Evolutionary conservation across 2,888 invertebrate species (phyloP).

Genomic region (Tipula lateralis): DNA sequence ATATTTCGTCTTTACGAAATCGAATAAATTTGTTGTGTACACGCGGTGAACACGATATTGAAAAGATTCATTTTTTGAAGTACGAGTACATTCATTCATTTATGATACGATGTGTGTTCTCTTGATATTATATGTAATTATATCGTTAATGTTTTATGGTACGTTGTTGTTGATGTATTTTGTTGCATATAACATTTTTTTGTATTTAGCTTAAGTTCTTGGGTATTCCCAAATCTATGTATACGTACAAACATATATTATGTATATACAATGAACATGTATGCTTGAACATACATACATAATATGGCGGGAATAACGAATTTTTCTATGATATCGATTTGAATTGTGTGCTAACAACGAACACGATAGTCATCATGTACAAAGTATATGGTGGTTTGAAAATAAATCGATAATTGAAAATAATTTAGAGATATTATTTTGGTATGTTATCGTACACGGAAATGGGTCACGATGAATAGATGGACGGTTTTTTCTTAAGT

Average conservation of each 20-base stretch:
- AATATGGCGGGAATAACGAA: not conserved
- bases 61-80: not conserved
- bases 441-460: not conserved
- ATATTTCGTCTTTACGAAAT: not conserved
- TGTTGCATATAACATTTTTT: not conserved
- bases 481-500: not conserved
- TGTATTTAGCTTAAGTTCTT: not conserved
- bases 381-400: not conserved
- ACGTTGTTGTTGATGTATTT: not conserved
- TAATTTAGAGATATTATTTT: not conserved
- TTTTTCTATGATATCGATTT: not conserved
- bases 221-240: not conserved
- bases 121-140: not conserved
- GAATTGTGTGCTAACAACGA: not conserved
- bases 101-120: not conserved
- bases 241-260: not conserved
- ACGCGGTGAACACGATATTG: not conserved
- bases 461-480: not conserved
- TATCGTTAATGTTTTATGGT: slow-evolving; percentile 11
- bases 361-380: not conserved
- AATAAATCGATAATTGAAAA: not conserved
- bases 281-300: not conserved
- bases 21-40: not conserved
- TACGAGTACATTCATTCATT: not conserved
- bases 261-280: too few species aligned